These are phyloP conservation scores for Clanis bilineata DNA, from an alignment of 2,888 invertebrate genomes.

Conservation along the genomic window DNA sequence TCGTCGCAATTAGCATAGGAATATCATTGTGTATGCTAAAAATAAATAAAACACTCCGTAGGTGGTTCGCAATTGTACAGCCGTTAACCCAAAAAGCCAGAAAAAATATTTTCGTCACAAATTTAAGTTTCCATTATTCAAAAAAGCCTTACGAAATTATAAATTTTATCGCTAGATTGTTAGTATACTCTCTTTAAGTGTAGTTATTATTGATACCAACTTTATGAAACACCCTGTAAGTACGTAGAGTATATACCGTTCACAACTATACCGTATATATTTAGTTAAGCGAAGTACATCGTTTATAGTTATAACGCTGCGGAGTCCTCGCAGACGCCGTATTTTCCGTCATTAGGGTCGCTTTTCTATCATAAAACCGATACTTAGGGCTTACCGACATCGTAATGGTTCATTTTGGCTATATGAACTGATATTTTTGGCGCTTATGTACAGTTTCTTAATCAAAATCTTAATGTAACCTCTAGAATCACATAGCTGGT, in stretches of 20 bases:
- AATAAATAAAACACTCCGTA: too few relatives aligned
- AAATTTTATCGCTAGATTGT: too few relatives aligned
- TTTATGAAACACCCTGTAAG: background rate
- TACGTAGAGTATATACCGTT: background rate
- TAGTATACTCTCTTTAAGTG: too few relatives aligned
- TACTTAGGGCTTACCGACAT: constrained; percentile 9
- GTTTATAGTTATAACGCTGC: background rate
- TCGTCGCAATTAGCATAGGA: too few relatives aligned
- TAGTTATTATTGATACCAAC: too few relatives aligned
- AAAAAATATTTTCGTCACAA: too few relatives aligned
- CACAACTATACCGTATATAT: background rate
- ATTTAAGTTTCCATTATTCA: too few relatives aligned
- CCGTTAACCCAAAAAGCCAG: too few relatives aligned
- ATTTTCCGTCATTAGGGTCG: constrained; percentile 16
- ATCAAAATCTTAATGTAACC: constrained; percentile 1
- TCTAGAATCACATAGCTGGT: background rate
- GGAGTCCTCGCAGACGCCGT: constrained; percentile 8
- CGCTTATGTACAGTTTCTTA: background rate
- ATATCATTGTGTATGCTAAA: too few relatives aligned
- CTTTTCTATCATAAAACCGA: constrained; percentile 16
- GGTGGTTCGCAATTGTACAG: too few relatives aligned
- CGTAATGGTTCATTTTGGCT: constrained; percentile 4
- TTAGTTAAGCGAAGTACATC: background rate
- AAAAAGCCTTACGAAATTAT: too few relatives aligned
- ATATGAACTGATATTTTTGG: constrained; percentile 5